Evolutionary conservation across 2,113 vertebrate genomes (phyloP).

Genomic region (Cheirogaleus medius): DNA sequence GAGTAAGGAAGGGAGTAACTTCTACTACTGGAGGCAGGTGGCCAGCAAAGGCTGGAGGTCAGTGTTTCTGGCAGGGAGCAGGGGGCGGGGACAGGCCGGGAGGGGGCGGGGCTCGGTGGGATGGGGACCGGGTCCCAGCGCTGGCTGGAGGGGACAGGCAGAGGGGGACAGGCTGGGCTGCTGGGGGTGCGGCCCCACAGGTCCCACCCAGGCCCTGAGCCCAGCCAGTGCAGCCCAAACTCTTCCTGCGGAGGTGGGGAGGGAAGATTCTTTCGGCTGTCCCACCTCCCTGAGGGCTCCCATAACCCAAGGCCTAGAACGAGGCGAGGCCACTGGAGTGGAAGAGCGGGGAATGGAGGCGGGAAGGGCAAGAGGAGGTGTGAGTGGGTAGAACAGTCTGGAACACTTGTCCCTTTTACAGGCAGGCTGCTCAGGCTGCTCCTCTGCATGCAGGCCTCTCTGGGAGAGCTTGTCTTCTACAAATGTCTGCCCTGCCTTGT

Average conservation of each 20-base stretch:
- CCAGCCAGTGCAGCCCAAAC: background rate
- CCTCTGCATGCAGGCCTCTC: background rate
- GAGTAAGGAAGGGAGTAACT: background rate
- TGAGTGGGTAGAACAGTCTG: background rate
- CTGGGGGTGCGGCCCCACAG: fast-evolving
- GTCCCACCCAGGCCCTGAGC: background rate
- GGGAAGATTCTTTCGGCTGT: background rate
- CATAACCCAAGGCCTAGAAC: background rate
- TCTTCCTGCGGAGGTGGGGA: background rate
- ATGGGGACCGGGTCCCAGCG: background rate
- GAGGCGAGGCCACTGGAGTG: background rate
- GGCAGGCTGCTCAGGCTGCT: background rate
- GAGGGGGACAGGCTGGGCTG: background rate
- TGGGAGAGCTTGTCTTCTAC: background rate
- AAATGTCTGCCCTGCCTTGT: background rate
- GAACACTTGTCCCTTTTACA: background rate
- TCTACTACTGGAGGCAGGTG: background rate
- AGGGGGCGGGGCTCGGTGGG: background rate
- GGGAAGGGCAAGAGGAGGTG: background rate
- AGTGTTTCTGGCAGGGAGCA: fast-evolving
- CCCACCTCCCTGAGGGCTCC: background rate
- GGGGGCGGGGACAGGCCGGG: fast-evolving
- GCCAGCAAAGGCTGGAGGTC: background rate
- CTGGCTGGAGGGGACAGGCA: no score
- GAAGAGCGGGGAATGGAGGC: background rate